phyloP scores from a whole-genome alignment of 2,113 vertebrate species.

The Poeciliopsis occidentalis region DNA sequence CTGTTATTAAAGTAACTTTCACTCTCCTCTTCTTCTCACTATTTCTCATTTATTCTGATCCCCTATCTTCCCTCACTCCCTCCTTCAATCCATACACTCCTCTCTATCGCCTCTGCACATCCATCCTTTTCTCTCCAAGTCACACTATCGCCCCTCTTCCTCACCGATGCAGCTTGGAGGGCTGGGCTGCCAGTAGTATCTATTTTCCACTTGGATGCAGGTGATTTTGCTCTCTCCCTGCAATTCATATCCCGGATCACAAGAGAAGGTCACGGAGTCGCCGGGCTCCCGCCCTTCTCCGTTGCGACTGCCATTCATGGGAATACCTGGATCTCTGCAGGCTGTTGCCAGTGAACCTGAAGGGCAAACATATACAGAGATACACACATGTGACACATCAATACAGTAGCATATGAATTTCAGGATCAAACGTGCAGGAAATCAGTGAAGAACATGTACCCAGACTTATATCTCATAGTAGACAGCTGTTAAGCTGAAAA shows the following conservation, averaged over 20 bases:
- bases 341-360: constrained; percentile 95
- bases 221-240: constrained; percentile 97
- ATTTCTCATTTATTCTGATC: constrained; percentile 40
- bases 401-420: neutral
- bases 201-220: constrained; percentile 99
- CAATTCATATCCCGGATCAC: constrained; percentile 96
- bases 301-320: constrained; percentile 97
- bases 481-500: constrained; percentile 48
- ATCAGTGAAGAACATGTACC: constrained; percentile 4
- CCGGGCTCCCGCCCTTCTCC: constrained; percentile 96
- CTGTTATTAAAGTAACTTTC: constrained; percentile 39
- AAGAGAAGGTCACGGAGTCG: constrained; percentile 94
- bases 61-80: constrained; percentile 16
- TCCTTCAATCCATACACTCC: constrained; percentile 18
- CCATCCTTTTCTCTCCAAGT: constrained; percentile 16
- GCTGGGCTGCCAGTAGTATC: constrained; percentile 99
- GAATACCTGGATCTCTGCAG: constrained; percentile 89
- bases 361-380: constrained; percentile 22
- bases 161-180: constrained; percentile 97
- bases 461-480: constrained; percentile 27
- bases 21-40: constrained; percentile 17
- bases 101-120: constrained; percentile 25
- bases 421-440: neutral
- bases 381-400: constrained; percentile 6
- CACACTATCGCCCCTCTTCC: constrained; percentile 44